A percentile compares a stretch with the other conserved stretches of the same genome.
phyloP scores from a whole-genome alignment of 2,888 invertebrate genomes.

The Aelia acuminata region DNA sequence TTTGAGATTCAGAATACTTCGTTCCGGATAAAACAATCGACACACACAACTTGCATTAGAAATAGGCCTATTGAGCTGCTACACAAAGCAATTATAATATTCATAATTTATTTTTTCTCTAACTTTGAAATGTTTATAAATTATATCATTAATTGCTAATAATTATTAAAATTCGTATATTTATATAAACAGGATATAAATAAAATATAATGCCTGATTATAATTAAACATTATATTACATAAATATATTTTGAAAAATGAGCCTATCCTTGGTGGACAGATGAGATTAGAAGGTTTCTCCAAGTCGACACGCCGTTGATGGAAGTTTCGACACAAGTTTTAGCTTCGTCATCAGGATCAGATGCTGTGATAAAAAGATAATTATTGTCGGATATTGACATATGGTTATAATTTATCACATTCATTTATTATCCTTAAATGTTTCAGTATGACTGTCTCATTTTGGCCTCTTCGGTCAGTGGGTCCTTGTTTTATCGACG shows the following conservation, averaged over 20 bases:
- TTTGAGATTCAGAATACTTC: too few species aligned
- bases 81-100: too few species aligned
- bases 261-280: conserved; percentile 24
- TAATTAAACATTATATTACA: neutral
- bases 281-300: conserved; percentile 39
- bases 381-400: conserved; percentile 57
- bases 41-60: too few species aligned
- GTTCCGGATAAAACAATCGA: too few species aligned
- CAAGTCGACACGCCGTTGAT: conserved; percentile 44
- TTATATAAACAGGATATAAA: neutral
- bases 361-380: conserved; percentile 51
- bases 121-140: too few species aligned
- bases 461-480: neutral
- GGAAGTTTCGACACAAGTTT: conserved; percentile 50
- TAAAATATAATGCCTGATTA: neutral
- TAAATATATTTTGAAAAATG: conserved; percentile 38
- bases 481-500: neutral
- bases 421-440: conserved; percentile 52
- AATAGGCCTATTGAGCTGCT: too few species aligned
- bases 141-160: too few species aligned
- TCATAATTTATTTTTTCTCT: too few species aligned
- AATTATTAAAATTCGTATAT: too few species aligned
- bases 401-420: conserved; percentile 49
- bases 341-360: conserved; percentile 50
- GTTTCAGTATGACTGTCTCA: conserved; percentile 51